Evolutionary conservation across 2,888 invertebrate genomes (phyloP), one percentile per base, ranked within the genome.

Genomic region (Amphimallon solstitiale): DNA sequence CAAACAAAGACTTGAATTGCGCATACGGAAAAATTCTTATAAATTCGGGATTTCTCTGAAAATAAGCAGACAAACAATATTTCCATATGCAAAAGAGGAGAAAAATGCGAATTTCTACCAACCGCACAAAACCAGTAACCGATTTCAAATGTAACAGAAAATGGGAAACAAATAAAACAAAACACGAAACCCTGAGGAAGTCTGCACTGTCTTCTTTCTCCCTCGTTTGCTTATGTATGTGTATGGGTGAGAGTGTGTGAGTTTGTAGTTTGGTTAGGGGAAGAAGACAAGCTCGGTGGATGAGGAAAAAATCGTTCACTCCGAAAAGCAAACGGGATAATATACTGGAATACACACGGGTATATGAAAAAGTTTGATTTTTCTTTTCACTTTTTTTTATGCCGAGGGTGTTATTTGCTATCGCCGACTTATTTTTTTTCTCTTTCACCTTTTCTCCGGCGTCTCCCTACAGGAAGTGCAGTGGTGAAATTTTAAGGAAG

Each of bases 121-220:
- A 49, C 59, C 54, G 40, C 40, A 52, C 52, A 43, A 51, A 56
- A 71, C n/a, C 69, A 65, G 71, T 71, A 74, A 73, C 73, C 71
- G 72, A 70, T 68, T 71, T 71, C 70, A 70, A 70, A 72, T 74
- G 72, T 74, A 73, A 72, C 70, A 48, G 68, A 62, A 70, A 71
- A 71, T 67, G 63, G 70, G 70, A 72, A 73, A 72, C 73, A 73
- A 75, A 75, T 73, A 75, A 74, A 73, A 70, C 62, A 48, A 66
- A 61, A 56, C 46, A 62, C 29, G 56, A 56, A 56, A 56, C 56
- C 56, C 37, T 19, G 9, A 12, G 52, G 43, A 23, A 23, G 12
- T n/a, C 17, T 43, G n/a, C 15, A 6, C 15, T 14, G 12, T 10
- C 29, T 40, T 17, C 7, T 29, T 17, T 43, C 6, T 15, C 6